Conservation (phyloP, 2,888 invertebrate genomes). For the Cheilosia soror region DNA sequence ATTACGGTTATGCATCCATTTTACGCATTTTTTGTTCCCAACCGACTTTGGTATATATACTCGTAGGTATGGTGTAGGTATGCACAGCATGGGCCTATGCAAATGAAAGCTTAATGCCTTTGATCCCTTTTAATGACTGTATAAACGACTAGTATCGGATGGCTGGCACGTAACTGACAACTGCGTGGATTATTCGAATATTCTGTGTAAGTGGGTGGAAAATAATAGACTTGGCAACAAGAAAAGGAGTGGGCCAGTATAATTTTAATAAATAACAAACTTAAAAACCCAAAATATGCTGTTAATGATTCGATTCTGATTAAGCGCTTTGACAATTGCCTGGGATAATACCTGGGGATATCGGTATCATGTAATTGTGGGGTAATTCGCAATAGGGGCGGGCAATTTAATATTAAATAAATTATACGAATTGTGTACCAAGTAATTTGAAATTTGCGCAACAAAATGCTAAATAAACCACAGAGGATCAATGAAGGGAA, state of each 20-base stretch:
- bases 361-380: neutral
- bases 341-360: conserved; percentile 37
- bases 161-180: conserved; percentile 58
- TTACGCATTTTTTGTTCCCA: conserved; percentile 21
- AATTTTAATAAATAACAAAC: conserved; percentile 59
- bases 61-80: neutral
- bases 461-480: no score
- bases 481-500: no score
- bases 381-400: conserved; percentile 28
- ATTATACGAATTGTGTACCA: neutral
- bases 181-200: conserved; percentile 65
- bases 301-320: conserved; percentile 60
- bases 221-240: conserved; percentile 47
- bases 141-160: conserved; percentile 64
- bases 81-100: conserved; percentile 43
- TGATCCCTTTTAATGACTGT: conserved; percentile 73
- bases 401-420: neutral
- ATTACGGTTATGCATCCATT: conserved; percentile 54
- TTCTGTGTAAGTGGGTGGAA: conserved; percentile 54
- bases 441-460: neutral
- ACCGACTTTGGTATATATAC: neutral
- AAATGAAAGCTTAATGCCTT: conserved; percentile 69
- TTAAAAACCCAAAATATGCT: conserved; percentile 64
- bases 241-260: neutral
- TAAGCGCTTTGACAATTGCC: conserved; percentile 37